Evolutionary conservation across 1,140 invertebrate species (phyloP).

Genomic region (Drosophila novamexicana): DNA sequence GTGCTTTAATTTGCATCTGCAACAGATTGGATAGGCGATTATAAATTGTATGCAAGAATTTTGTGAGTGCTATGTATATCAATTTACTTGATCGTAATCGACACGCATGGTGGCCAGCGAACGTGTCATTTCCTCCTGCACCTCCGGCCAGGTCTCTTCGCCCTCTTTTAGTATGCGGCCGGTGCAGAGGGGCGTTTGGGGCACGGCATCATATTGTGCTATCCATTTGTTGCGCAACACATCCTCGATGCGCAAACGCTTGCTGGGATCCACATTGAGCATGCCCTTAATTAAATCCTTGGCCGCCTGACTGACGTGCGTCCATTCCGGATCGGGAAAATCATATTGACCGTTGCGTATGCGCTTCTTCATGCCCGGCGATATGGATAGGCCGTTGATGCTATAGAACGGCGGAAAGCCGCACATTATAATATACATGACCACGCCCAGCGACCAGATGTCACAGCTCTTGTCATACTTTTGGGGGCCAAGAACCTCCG

Average conservation of each 20-base stretch:
- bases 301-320: slow-evolving; percentile 95
- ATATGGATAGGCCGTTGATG: slow-evolving; percentile 98
- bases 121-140: slow-evolving; percentile 99
- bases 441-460: slow-evolving; percentile 99
- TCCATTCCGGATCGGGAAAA: slow-evolving; percentile 98
- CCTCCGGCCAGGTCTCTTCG: slow-evolving; percentile 96
- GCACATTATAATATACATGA: slow-evolving; percentile 98
- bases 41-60: background rate
- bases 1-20: slow-evolving; percentile 93
- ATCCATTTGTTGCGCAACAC: slow-evolving; percentile 97
- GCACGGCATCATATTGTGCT: slow-evolving; percentile 94
- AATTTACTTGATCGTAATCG: slow-evolving; percentile 92
- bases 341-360: slow-evolving; percentile 98
- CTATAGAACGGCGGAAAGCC: slow-evolving; percentile 99
- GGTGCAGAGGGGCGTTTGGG: slow-evolving; percentile 96
- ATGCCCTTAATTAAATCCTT: slow-evolving; percentile 97
- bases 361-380: slow-evolving; percentile 99
- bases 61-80: background rate
- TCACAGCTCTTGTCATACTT: slow-evolving; percentile 99
- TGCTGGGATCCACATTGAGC: slow-evolving; percentile 95
- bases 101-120: slow-evolving; percentile 98
- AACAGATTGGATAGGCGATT: background rate
- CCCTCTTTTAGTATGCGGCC: slow-evolving; percentile 94
- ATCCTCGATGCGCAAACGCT: slow-evolving; percentile 95
- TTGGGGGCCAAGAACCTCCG: slow-evolving; percentile 97